Conservation (phyloP, 2,113 vertebrate species). For the Xerus inauris region DNA sequence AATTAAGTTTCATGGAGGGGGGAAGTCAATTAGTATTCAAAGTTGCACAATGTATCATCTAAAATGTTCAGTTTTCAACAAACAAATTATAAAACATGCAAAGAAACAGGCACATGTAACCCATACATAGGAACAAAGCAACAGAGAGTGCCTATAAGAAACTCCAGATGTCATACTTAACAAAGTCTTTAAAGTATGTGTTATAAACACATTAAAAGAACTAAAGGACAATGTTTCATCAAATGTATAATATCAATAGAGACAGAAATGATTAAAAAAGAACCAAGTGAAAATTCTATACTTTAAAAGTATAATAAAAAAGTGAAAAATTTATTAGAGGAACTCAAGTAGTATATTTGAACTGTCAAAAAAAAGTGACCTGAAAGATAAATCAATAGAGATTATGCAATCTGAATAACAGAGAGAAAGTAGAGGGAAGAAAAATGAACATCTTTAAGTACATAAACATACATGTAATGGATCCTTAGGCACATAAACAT, state of each 20-base stretch:
- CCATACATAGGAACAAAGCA: neutral
- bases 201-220: neutral
- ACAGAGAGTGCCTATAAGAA: neutral
- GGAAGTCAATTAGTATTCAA: neutral
- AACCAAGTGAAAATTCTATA: slow-evolving; percentile 8
- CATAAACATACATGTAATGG: neutral
- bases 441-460: neutral
- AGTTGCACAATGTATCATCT: neutral
- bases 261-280: neutral
- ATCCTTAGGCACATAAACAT: neutral
- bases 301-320: neutral
- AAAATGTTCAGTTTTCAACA: neutral
- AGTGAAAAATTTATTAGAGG: neutral
- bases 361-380: neutral
- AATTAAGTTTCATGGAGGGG: neutral
- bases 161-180: neutral
- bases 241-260: neutral
- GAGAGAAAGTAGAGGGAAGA: neutral
- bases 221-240: neutral
- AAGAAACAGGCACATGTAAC: neutral
- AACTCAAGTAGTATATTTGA: neutral
- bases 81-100: neutral
- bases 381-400: neutral
- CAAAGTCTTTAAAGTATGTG: neutral
- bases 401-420: neutral